Evolutionary conservation across 1,140 invertebrate species (phyloP).

Genomic region (Apis cerana): DNA sequence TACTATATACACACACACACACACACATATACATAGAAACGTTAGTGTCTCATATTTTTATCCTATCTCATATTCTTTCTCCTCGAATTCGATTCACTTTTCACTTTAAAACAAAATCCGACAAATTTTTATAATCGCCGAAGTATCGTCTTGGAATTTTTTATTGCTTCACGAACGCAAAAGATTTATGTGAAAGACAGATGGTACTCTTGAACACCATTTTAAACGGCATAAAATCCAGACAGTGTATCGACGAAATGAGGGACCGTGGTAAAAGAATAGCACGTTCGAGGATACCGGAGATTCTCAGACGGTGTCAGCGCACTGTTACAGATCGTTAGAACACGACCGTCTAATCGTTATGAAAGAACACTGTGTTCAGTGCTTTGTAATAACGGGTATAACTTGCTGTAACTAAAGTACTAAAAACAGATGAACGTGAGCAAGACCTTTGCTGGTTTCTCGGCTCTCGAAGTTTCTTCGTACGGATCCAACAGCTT

Average conservation of each 20-base stretch:
- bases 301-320: not conserved
- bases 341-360: constrained; percentile 33
- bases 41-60: too few relatives aligned
- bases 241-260: not conserved
- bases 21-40: too few relatives aligned
- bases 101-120: too few relatives aligned
- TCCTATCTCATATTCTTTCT: too few relatives aligned
- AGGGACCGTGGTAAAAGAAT: not conserved
- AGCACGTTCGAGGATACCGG: not conserved
- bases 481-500: constrained; percentile 12
- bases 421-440: constrained; percentile 52
- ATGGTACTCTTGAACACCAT: not conserved
- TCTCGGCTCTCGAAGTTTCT: constrained; percentile 28
- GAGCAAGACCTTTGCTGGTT: constrained; percentile 47
- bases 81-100: too few relatives aligned
- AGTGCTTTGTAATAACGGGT: constrained; percentile 47
- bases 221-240: not conserved
- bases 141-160: not conserved
- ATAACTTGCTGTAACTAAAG: constrained; percentile 13
- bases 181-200: not conserved
- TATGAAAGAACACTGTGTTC: constrained; percentile 37
- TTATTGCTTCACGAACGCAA: not conserved
- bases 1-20: too few relatives aligned
- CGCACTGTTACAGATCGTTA: constrained; percentile 22
- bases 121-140: not conserved